Conservation (phyloP, 2,888 invertebrate species). For the Chironomus riparius region DNA sequence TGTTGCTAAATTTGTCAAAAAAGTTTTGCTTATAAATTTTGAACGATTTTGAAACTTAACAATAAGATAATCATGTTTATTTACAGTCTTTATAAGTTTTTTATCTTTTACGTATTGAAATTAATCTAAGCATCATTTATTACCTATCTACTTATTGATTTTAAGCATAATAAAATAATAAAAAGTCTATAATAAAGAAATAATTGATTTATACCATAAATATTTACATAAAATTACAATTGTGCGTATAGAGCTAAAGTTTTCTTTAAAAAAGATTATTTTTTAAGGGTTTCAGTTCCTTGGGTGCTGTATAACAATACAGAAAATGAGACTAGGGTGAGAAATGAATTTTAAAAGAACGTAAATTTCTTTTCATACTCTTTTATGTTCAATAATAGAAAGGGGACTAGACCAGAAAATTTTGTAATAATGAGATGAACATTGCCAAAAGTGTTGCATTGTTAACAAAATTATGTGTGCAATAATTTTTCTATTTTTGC, state of each 20-base stretch:
- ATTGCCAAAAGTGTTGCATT: conserved; percentile 13
- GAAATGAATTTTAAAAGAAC: background rate
- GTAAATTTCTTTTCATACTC: background rate
- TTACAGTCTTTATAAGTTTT: too few relatives aligned
- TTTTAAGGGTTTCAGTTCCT: background rate
- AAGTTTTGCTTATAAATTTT: background rate
- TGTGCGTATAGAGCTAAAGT: background rate
- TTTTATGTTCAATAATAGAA: background rate
- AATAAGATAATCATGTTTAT: too few relatives aligned
- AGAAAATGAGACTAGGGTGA: conserved; percentile 8
- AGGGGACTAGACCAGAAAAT: conserved; percentile 19
- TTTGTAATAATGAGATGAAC: background rate
- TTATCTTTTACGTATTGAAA: too few relatives aligned
- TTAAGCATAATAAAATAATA: background rate
- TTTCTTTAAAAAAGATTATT: background rate
- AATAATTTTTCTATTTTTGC: background rate
- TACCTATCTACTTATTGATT: background rate
- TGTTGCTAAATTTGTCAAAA: background rate
- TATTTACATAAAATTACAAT: conserved; percentile 4
- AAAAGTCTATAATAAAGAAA: background rate
- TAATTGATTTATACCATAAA: background rate
- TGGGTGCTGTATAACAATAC: background rate
- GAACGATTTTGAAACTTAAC: background rate
- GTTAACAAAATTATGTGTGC: background rate
- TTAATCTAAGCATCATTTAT: too few relatives aligned